phyloP scores from a whole-genome alignment of 2,888 invertebrate species.

The Spodoptera picta region DNA sequence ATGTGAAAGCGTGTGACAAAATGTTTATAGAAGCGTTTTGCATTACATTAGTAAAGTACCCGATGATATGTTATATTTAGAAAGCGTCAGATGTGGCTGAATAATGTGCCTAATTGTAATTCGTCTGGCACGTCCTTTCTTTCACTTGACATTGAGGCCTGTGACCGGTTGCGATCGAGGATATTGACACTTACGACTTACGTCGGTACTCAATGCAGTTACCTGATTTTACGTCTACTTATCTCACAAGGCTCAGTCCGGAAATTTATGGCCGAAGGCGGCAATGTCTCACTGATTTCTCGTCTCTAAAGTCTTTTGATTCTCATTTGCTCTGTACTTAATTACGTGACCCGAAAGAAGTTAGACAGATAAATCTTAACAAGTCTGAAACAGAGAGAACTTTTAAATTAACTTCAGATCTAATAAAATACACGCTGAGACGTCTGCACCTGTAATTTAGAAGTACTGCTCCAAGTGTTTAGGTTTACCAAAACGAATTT shows the following conservation, averaged over 20 bases:
- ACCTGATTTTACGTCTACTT: constrained; percentile 47
- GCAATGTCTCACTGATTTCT: constrained; percentile 24
- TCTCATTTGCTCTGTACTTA: constrained; percentile 20
- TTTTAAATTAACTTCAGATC: constrained; percentile 34
- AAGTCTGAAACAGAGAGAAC: constrained; percentile 8
- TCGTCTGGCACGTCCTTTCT: constrained; percentile 74
- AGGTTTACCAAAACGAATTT: constrained; percentile 54
- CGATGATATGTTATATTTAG: constrained; percentile 40
- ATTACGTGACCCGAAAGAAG: constrained; percentile 8
- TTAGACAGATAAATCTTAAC: constrained; percentile 1
- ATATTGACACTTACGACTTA: constrained; percentile 74
- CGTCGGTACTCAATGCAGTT: constrained; percentile 47
- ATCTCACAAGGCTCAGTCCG: constrained; percentile 33
- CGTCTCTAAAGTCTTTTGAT: constrained; percentile 35
- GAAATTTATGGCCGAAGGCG: constrained; percentile 39
- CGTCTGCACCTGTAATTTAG: constrained; percentile 48
- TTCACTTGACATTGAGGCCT: constrained; percentile 85
- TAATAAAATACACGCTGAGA: constrained; percentile 30
- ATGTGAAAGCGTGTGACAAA: constrained; percentile 46
- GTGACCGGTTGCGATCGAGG: constrained; percentile 74
- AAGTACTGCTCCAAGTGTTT: constrained; percentile 36
- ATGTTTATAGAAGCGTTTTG: constrained; percentile 8
- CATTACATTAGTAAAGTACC: constrained; percentile 15
- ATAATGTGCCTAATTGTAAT: constrained; percentile 65
- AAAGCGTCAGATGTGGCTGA: constrained; percentile 47